phyloP scores from a whole-genome alignment of 2,797 vertebrate genomes.

The Enteromius anoplus region DNA sequence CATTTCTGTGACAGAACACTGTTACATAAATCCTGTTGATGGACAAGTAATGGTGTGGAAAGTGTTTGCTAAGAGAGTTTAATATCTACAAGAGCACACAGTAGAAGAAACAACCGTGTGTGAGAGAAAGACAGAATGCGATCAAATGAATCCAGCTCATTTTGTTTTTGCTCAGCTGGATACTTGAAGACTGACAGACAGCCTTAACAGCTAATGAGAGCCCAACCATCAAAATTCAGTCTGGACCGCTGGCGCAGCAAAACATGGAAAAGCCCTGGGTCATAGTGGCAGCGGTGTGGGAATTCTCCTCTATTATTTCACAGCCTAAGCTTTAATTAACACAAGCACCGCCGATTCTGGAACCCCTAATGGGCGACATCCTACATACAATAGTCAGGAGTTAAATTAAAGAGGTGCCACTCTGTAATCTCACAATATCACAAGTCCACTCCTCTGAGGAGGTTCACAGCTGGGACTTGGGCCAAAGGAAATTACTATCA shows the following conservation, averaged over 20 bases:
- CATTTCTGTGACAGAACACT: not conserved
- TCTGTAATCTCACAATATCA: slow-evolving; percentile 46
- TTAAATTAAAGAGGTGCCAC: slow-evolving; percentile 53
- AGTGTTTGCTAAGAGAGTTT: not conserved
- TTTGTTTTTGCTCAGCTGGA: not conserved
- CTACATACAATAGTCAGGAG: slow-evolving; percentile 50
- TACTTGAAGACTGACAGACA: slow-evolving; percentile 21
- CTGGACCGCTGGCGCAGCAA: slow-evolving; percentile 46
- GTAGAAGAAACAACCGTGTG: not conserved
- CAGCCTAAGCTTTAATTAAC: slow-evolving; percentile 73
- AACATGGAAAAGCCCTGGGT: slow-evolving; percentile 56
- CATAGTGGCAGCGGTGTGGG: slow-evolving; percentile 64
- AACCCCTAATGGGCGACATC: slow-evolving; percentile 61
- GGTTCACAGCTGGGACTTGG: slow-evolving; percentile 39
- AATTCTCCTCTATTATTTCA: slow-evolving; percentile 65
- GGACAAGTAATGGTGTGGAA: not conserved
- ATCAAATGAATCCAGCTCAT: not conserved
- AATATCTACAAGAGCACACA: not conserved
- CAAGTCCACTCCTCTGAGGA: not conserved
- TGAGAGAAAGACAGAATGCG: not conserved
- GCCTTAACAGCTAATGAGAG: slow-evolving; percentile 5
- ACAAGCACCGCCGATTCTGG: slow-evolving; percentile 55
- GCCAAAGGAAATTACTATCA: slow-evolving; percentile 62
- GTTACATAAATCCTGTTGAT: not conserved
- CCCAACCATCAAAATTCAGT: not conserved